These are phyloP conservation scores for Pandemis corylana DNA, from an alignment of 2,888 invertebrate genomes.

Conservation along the genomic window DNA sequence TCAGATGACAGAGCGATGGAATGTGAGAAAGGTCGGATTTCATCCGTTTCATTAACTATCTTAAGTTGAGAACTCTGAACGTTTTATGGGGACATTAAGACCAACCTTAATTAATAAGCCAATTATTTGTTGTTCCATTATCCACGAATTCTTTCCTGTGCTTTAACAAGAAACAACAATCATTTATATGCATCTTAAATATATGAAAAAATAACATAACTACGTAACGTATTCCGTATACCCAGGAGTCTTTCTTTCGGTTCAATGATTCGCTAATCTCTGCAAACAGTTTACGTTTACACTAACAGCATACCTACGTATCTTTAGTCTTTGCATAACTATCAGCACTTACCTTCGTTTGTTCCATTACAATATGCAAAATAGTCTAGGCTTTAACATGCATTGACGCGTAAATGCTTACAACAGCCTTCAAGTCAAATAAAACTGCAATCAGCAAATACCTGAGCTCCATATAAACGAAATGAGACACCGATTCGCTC, in stretches of 20 bases:
- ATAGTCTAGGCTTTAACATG: constrained; percentile 2
- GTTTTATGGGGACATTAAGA: neutral
- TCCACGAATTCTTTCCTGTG: no score
- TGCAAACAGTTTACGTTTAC: no score
- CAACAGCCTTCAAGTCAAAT: neutral
- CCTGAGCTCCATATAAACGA: constrained; percentile 23
- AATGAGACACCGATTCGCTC: constrained; percentile 51
- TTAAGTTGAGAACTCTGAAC: constrained; percentile 9
- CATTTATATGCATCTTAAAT: no score
- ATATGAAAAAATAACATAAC: no score
- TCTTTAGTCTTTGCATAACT: neutral
- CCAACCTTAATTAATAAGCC: no score
- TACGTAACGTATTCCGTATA: no score
- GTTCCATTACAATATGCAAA: constrained; percentile 36
- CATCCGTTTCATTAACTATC: constrained; percentile 4
- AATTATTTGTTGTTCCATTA: no score
- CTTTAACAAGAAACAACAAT: no score
- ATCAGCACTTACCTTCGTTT: neutral
- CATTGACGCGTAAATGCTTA: constrained; percentile 18
- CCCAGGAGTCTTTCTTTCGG: no score
- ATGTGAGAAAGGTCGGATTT: constrained; percentile 19
- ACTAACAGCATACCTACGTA: neutral
- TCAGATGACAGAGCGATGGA: constrained; percentile 28
- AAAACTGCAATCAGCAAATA: constrained; percentile 26
- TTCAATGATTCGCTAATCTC: no score